Conservation (phyloP, 2,888 invertebrate species). For the Oscheius sp. region DNA sequence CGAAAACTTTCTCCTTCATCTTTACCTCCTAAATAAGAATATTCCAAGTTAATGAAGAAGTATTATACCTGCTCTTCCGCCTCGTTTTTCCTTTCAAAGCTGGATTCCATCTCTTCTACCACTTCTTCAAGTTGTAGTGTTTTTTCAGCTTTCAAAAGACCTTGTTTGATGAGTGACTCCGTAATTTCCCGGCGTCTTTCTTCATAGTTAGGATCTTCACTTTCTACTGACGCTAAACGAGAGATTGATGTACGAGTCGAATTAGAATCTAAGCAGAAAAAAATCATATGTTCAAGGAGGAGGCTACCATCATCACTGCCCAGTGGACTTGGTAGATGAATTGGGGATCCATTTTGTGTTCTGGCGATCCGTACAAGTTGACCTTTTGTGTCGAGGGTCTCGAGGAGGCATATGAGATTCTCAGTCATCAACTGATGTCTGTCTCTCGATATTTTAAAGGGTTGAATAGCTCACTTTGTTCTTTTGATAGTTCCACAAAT, state of each 20-base stretch:
- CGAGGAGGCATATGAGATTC: neutral
- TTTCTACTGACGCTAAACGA: neutral
- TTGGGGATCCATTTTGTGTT: neutral
- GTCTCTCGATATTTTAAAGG: neutral
- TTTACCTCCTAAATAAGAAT: too few species aligned
- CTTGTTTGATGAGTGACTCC: neutral
- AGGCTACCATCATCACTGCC: neutral
- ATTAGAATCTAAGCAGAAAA: neutral
- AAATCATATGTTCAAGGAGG: neutral
- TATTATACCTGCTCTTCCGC: too few species aligned
- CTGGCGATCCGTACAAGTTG: conserved; percentile 4
- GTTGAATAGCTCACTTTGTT: conserved; percentile 18
- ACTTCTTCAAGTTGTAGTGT: too few species aligned
- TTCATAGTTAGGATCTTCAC: neutral
- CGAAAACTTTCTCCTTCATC: too few species aligned
- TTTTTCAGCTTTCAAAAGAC: conserved; percentile 11
- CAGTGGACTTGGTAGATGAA: conserved; percentile 10
- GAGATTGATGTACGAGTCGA: conserved; percentile 16
- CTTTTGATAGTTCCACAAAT: conserved; percentile 16
- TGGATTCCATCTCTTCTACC: too few species aligned
- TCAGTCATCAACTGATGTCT: conserved; percentile 10
- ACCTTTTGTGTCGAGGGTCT: conserved; percentile 20
- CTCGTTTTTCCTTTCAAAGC: too few species aligned
- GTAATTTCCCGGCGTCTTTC: conserved; percentile 14
- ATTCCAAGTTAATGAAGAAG: too few species aligned